Percentiles rank a stretch among this genome's conserved stretches.
phyloP scores from a whole-genome alignment of 1,140 invertebrate species.

The Liolophura sinensis region DNA sequence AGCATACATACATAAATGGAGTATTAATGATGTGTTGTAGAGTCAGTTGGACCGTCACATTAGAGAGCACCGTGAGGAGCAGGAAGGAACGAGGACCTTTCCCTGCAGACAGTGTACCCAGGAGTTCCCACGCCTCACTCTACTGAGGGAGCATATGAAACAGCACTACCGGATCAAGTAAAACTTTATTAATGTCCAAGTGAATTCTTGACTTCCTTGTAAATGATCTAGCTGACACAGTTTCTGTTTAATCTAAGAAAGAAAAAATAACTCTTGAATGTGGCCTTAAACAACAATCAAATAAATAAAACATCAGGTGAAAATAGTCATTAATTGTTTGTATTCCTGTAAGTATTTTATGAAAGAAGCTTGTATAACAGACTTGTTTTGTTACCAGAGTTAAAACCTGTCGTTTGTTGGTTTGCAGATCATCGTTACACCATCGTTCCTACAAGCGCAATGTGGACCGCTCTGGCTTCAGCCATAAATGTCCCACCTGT shows the following conservation, averaged over 20 bases:
- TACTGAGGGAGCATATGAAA: conserved; percentile 62
- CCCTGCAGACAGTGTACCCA: conserved; percentile 57
- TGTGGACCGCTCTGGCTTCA: conserved; percentile 54
- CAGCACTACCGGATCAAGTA: conserved; percentile 64
- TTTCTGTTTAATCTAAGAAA: background rate
- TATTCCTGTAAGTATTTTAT: no score
- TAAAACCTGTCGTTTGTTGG: background rate
- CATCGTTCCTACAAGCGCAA: conserved; percentile 57
- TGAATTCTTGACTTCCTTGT: no score
- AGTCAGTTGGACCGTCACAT: conserved; percentile 63
- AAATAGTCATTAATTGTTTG: background rate
- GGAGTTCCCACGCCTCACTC: conserved; percentile 52
- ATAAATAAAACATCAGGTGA: no score
- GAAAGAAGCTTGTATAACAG: no score
- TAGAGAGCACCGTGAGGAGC: conserved; percentile 59
- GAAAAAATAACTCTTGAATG: background rate
- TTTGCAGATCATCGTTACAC: conserved; percentile 44
- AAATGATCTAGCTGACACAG: no score
- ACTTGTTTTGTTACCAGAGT: background rate
- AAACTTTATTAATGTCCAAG: conserved; percentile 13
- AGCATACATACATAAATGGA: background rate
- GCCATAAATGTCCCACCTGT: conserved; percentile 57
- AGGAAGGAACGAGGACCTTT: conserved; percentile 48
- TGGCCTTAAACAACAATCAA: no score
- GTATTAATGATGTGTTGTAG: conserved; percentile 41